phyloP scores from a whole-genome alignment of 2,888 invertebrate species.

The Spodoptera littoralis region DNA sequence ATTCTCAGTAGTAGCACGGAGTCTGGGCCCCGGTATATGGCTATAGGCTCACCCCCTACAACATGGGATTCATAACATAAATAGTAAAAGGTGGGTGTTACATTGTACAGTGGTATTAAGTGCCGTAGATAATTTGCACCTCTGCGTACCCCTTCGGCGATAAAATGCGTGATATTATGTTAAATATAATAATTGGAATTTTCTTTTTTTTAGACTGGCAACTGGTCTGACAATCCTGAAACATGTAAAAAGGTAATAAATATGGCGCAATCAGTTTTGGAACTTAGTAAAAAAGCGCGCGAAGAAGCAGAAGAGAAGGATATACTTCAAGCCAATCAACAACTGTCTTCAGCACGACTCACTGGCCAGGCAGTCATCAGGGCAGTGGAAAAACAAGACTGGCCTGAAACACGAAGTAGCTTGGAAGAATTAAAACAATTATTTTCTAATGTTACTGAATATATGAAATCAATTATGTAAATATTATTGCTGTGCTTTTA shows the following conservation, averaged over 20 bases:
- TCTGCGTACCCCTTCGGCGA: too few relatives aligned
- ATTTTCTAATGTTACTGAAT: constrained; percentile 77
- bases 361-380: constrained; percentile 88
- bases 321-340: constrained; percentile 86
- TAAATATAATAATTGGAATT: not conserved
- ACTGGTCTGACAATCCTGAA: constrained; percentile 89
- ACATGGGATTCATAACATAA: too few relatives aligned
- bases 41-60: too few relatives aligned
- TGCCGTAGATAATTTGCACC: too few relatives aligned
- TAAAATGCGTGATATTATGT: too few relatives aligned
- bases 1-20: too few relatives aligned
- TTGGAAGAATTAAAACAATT: constrained; percentile 73
- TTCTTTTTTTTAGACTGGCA: constrained; percentile 73
- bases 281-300: constrained; percentile 87
- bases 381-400: constrained; percentile 82
- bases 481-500: constrained; percentile 46
- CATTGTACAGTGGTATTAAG: too few relatives aligned
- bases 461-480: constrained; percentile 82
- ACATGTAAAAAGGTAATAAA: constrained; percentile 90
- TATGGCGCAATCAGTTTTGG: constrained; percentile 89
- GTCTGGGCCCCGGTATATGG: too few relatives aligned
- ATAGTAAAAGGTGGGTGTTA: too few relatives aligned
- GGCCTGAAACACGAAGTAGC: constrained; percentile 74
- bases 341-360: constrained; percentile 89
- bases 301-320: constrained; percentile 83